A percentile compares a stretch with the other conserved stretches of the same genome.
Evolutionary conservation across 2,888 invertebrate species (phyloP).

Genomic region (Chaitophorus viminalis): DNA sequence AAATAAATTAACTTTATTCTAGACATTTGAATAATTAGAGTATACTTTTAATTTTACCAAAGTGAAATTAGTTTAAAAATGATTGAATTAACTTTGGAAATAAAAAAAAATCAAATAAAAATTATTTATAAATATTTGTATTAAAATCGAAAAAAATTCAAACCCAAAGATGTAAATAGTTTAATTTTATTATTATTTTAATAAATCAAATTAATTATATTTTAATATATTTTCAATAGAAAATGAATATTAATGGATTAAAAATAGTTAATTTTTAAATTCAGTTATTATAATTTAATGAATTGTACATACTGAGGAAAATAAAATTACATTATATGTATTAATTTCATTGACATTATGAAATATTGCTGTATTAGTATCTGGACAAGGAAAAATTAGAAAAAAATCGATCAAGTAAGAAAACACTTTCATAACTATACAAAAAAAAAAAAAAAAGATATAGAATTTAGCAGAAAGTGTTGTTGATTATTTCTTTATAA

Average conservation of each 20-base stretch:
- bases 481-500: not conserved
- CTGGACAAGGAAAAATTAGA: no score
- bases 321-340: not conserved
- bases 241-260: not conserved
- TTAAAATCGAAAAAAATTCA: not conserved
- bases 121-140: not conserved
- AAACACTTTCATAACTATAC: no score
- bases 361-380: no score
- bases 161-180: not conserved
- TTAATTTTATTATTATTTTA: not conserved
- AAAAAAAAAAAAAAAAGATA: not conserved
- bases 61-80: not conserved
- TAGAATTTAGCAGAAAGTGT: not conserved
- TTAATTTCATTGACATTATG: not conserved
- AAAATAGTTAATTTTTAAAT: not conserved
- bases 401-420: not conserved
- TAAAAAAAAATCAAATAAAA: not conserved
- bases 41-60: not conserved
- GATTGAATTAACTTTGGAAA: not conserved
- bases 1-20: constrained; percentile 20
- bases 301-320: not conserved
- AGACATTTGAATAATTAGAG: not conserved
- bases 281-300: not conserved
- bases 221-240: not conserved
- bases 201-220: not conserved